Conservation (phyloP, 2,888 invertebrate genomes). For the Himalopsyche tibetana region DNA sequence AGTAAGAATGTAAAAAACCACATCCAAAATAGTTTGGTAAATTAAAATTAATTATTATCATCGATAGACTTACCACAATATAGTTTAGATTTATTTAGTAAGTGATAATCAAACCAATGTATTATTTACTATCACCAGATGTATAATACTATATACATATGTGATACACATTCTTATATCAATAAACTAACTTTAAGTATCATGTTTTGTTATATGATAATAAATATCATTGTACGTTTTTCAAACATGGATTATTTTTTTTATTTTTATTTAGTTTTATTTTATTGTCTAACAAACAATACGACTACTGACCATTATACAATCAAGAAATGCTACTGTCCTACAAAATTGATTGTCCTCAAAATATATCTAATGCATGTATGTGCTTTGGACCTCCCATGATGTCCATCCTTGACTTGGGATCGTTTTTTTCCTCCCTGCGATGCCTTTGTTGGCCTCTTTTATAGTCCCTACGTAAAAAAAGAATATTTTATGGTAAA, state of each 20-base stretch:
- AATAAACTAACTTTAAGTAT: neutral
- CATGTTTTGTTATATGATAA: neutral
- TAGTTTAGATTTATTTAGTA: no score
- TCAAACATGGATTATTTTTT: neutral
- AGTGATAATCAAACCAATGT: no score
- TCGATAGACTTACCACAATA: no score
- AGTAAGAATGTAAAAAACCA: no score
- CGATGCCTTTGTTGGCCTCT: conserved; percentile 17
- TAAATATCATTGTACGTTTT: neutral
- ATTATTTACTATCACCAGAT: no score
- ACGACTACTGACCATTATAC: neutral
- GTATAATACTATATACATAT: no score
- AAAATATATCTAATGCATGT: conserved; percentile 3
- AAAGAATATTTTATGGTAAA: conserved; percentile 36
- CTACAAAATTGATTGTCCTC: conserved; percentile 1
- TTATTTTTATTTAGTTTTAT: neutral
- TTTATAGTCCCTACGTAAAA: conserved; percentile 4
- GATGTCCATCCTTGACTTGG: neutral
- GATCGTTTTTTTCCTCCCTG: conserved; percentile 33
- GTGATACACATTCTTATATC: no score
- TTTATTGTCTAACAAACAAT: neutral
- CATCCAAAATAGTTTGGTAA: no score
- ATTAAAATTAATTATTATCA: no score
- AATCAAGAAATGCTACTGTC: conserved; percentile 20
- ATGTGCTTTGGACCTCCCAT: conserved; percentile 31